phyloP scores from a whole-genome alignment of 1,140 invertebrate species.

The Magallana angulata region DNA sequence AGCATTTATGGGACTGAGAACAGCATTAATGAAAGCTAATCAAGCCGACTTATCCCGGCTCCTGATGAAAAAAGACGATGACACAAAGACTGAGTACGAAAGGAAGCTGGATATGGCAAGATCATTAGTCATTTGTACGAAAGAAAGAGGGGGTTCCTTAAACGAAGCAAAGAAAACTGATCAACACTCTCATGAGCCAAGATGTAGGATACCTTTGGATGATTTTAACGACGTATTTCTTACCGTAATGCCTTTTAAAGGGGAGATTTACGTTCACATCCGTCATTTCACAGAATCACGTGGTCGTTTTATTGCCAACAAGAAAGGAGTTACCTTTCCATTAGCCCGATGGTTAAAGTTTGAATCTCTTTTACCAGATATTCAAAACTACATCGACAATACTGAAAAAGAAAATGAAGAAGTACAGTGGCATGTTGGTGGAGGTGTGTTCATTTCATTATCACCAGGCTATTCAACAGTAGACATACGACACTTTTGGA shows the following conservation, averaged over 20 bases:
- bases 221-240: conserved; percentile 2
- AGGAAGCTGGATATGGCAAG: too few relatives aligned
- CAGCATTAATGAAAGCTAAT: conserved; percentile 26
- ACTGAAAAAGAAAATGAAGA: background rate
- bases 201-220: conserved; percentile 16
- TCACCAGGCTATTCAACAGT: conserved; percentile 27
- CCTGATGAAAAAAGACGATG: too few relatives aligned
- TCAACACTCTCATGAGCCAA: background rate
- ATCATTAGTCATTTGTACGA: too few relatives aligned
- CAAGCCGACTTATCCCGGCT: background rate
- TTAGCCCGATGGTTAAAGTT: conserved; percentile 31
- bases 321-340: conserved; percentile 33
- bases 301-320: conserved; percentile 19
- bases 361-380: conserved; percentile 33
- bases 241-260: conserved; percentile 20
- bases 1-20: conserved; percentile 38
- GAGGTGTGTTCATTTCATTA: conserved; percentile 39
- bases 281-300: background rate
- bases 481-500: conserved; percentile 48
- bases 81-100: too few relatives aligned
- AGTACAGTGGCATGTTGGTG: conserved; percentile 37
- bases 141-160: too few relatives aligned
- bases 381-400: conserved; percentile 9
- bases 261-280: conserved; percentile 21
- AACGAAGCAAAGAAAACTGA: too few relatives aligned